Conservation (phyloP, 2,888 invertebrate species). For the Branchipolynoe longqiensis region DNA sequence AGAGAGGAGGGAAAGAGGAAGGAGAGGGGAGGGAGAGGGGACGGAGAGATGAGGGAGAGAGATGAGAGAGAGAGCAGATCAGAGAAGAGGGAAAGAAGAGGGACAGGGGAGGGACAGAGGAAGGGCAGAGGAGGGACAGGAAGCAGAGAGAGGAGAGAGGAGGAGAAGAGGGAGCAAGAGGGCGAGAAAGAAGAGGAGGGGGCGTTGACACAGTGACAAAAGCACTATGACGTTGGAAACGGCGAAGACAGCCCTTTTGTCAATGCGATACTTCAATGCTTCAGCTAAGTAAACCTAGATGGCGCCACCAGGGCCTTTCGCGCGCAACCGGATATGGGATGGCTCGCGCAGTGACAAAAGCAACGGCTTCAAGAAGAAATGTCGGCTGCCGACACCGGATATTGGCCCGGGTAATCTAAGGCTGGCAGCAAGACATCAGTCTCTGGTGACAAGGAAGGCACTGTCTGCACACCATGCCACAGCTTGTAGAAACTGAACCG, state of each 20-base stretch:
- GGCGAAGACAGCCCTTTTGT: too few relatives aligned
- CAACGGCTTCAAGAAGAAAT: background rate
- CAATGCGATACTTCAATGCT: too few relatives aligned
- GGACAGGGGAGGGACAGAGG: slow-evolving; percentile 18
- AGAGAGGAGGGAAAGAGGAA: background rate
- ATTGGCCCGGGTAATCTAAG: background rate
- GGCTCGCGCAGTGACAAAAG: background rate
- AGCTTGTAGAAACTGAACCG: too few relatives aligned
- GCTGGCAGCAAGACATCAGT: background rate
- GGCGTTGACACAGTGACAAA: too few relatives aligned
- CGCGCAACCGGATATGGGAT: background rate
- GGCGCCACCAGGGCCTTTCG: background rate
- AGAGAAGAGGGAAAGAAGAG: slow-evolving; percentile 20
- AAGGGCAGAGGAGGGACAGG: slow-evolving; percentile 6
- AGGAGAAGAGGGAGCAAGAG: background rate
- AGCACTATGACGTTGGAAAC: too few relatives aligned
- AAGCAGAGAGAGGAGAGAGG: background rate
- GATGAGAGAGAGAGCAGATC: slow-evolving; percentile 41
- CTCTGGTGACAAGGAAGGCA: too few relatives aligned
- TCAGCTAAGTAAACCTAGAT: too few relatives aligned
- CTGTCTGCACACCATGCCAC: too few relatives aligned
- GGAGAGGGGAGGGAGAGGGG: background rate
- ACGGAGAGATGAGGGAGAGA: background rate
- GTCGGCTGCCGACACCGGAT: background rate
- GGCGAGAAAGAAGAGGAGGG: background rate